A percentile compares a stretch with the other conserved stretches of the same genome.
Evolutionary conservation across 2,113 vertebrate genomes (phyloP).

Genomic region (Apeltes quadracus): DNA sequence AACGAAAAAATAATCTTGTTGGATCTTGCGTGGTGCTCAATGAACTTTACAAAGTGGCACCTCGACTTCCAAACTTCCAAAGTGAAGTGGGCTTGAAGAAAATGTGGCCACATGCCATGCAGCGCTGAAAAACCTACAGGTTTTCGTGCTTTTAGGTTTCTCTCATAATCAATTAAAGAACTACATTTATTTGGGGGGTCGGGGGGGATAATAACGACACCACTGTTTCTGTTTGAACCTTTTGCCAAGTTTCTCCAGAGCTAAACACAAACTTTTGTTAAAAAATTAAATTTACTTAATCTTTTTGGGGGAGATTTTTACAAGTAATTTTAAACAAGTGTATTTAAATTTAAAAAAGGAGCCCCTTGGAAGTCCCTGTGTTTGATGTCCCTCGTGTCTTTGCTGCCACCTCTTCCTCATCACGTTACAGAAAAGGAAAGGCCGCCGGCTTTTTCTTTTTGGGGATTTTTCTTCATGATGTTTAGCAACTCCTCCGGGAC

Average conservation of each 20-base stretch:
- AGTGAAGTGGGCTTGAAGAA: too few species aligned
- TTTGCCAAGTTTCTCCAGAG: background rate
- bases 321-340: background rate
- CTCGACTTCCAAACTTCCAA: too few species aligned
- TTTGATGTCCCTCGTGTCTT: conserved; percentile 17
- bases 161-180: background rate
- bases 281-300: background rate
- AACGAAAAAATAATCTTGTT: background rate
- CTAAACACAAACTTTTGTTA: background rate
- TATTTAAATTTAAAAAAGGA: conserved; percentile 26
- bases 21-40: background rate
- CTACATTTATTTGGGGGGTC: background rate
- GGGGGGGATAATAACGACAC: background rate
- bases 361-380: conserved; percentile 10
- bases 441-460: conserved; percentile 27
- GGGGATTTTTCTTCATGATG: conserved; percentile 11
- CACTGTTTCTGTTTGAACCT: background rate
- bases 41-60: conserved; percentile 9
- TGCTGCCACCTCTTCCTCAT: conserved; percentile 10
- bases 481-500: conserved; percentile 50
- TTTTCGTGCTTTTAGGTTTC: conserved; percentile 19
- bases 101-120: too few species aligned
- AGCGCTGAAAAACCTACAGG: conserved; percentile 15
- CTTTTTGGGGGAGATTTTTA: background rate
- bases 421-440: conserved; percentile 38